Base-by-base conservation (phyloP, 2,113 vertebrate genomes). In the Ptyas mucosa region DNA sequence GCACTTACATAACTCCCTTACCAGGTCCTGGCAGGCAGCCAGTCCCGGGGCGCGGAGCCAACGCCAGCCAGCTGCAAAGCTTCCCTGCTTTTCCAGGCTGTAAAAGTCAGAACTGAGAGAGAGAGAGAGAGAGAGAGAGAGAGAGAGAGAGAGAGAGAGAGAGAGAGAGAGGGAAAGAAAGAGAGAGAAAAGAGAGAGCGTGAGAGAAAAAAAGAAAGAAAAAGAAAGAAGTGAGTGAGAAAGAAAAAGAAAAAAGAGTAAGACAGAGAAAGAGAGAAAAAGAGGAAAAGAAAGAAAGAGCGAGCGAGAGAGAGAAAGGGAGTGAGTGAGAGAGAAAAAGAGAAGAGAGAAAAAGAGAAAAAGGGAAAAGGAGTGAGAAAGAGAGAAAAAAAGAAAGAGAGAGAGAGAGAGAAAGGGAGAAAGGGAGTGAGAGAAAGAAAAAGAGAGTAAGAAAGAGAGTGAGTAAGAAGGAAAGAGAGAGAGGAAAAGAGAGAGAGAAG, bases 1-100 rank as follows among this genome's bases (percentile, higher is more conserved):
- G 20, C 43, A 0, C 39, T 93, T 91, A 93, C 93, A 91, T 93
- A 93, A 93, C 90, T 85, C 46, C 8, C 54, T 75, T 89, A 26
- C 7, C 49, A 85, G 58, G 90, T 21, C 90, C 51, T 53, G 93
- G 93, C 93, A 2, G 5, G 29, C 1, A 0, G 69, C 93, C 93
- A 89, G 87, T 20, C 87, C 87, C 87, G 53, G 23, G 69, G 69
- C 15, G 34, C 1, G 69, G 69, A 85, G 90, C 69, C 90, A 61
- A 85, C 26, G 5, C 43, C 54, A 49, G 86, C 46, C 52, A 54
- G 29, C 29, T 88, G 87, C 15, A 49, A 49, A 12, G 43, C 39
- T 14, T 46, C 81, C 2, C 9, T 21, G 15, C 21, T 23, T 23
- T 12, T 26, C 85, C 85, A 86, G 23, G 43, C 85, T 26, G 85